Conservation (phyloP, 2,888 invertebrate genomes). For the Encarsia formosa region DNA sequence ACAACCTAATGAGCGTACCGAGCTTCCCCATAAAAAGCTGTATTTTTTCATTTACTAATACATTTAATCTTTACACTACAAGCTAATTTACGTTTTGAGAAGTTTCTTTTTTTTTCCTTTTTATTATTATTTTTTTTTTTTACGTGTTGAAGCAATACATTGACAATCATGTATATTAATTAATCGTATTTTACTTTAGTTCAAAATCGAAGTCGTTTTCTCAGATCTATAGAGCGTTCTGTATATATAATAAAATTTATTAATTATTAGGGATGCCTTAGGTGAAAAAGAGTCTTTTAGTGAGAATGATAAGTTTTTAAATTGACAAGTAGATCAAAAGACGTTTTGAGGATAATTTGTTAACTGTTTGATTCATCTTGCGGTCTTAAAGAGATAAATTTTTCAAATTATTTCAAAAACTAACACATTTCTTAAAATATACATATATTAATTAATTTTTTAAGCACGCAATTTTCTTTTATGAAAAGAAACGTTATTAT, state of each 20-base stretch:
- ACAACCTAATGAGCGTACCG: conserved; percentile 30
- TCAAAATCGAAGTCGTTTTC: conserved; percentile 15
- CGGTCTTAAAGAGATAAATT: not conserved
- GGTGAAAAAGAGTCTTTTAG: conserved; percentile 47
- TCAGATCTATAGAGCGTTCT: conserved; percentile 15
- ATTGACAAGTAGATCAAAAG: conserved; percentile 47
- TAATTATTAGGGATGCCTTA: conserved; percentile 20
- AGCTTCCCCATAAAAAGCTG: conserved; percentile 29
- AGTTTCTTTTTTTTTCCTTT: conserved; percentile 2
- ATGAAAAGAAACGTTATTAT: too few species aligned
- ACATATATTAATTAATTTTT: too few species aligned
- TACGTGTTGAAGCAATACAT: not conserved
- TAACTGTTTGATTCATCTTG: conserved; percentile 1
- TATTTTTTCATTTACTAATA: conserved; percentile 22
- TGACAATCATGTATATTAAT: conserved; percentile 2
- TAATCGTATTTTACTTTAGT: conserved; percentile 17
- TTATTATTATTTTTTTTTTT: conserved; percentile 15
- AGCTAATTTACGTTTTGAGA: conserved; percentile 11
- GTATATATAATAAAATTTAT: conserved; percentile 15
- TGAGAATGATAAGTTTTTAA: conserved; percentile 46
- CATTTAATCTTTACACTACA: conserved; percentile 22
- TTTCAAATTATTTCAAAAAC: not conserved
- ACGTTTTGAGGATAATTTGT: too few species aligned
- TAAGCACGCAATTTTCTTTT: too few species aligned
- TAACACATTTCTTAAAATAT: not conserved